Evolutionary conservation across 2,797 vertebrate genomes (phyloP).

Genomic region (Numenius phaeopus): DNA sequence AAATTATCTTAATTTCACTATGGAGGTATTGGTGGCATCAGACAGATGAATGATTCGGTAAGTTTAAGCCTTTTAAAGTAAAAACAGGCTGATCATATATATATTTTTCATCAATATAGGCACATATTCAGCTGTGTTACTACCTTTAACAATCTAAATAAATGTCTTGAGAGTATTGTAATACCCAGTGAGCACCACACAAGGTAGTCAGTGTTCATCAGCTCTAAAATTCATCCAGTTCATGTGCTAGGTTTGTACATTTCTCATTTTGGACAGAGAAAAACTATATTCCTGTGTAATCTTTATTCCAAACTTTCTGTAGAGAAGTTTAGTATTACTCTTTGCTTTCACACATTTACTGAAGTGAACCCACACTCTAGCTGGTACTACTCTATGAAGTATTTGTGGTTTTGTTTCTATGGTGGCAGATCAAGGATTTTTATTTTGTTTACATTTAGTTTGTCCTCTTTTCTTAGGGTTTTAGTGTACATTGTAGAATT

Average conservation of each 20-base stretch:
- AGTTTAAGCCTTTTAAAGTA: background rate
- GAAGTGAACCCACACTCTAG: background rate
- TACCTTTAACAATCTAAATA: background rate
- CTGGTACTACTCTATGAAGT: accelerated
- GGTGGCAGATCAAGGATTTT: background rate
- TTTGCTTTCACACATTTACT: background rate
- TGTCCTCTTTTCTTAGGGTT: background rate
- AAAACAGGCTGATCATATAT: background rate
- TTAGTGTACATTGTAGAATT: background rate
- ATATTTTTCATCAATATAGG: background rate
- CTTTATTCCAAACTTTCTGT: background rate
- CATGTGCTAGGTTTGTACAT: background rate
- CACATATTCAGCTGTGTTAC: background rate
- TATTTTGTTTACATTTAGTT: background rate
- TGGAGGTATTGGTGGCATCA: background rate
- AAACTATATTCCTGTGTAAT: background rate
- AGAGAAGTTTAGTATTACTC: background rate
- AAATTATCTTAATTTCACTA: background rate
- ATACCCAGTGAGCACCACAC: background rate
- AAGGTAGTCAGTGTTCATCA: background rate
- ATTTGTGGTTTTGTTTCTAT: background rate
- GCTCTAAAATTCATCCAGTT: background rate
- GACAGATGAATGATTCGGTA: background rate
- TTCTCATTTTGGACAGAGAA: background rate
- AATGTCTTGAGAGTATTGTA: background rate